Percentiles rank a stretch among this genome's conserved stretches.
These are phyloP conservation scores for Spodoptera picta DNA, from an alignment of 2,888 invertebrate genomes.

Conservation along the genomic window DNA sequence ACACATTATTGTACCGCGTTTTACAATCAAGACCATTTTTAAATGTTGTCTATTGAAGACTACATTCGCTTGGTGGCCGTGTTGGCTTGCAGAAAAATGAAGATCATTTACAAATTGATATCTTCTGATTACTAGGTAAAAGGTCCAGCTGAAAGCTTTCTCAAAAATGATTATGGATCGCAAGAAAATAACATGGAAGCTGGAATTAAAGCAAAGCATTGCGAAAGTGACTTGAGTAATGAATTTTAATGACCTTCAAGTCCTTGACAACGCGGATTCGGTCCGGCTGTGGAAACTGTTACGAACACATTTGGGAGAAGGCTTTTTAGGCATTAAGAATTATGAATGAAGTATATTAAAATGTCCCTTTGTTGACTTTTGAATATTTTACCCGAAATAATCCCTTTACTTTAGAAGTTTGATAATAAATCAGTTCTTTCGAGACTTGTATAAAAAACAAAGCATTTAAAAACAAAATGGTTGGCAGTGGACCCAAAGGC, in stretches of 20 bases:
- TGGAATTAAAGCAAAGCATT: constrained; percentile 26
- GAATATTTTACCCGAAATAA: constrained; percentile 25
- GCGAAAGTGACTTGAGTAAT: constrained; percentile 39
- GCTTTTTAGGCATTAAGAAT: constrained; percentile 11
- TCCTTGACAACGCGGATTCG: constrained; percentile 33
- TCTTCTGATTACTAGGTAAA: too few relatives aligned
- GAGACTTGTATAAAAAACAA: not conserved
- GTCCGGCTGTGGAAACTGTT: constrained; percentile 17
- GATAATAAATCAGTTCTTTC: not conserved
- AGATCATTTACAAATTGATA: too few relatives aligned
- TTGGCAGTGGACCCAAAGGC: not conserved
- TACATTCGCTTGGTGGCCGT: too few relatives aligned
- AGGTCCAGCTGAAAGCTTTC: not conserved
- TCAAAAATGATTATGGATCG: constrained; percentile 5
- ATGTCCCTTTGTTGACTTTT: constrained; percentile 19
- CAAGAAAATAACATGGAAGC: constrained; percentile 12
- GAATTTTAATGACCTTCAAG: constrained; percentile 44
- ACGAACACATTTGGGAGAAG: constrained; percentile 4
- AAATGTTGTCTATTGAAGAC: too few relatives aligned
- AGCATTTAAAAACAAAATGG: not conserved
- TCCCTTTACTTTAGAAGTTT: constrained; percentile 1
- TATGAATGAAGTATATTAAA: constrained; percentile 23
- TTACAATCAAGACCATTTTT: too few relatives aligned
- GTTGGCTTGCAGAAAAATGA: too few relatives aligned
- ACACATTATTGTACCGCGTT: too few relatives aligned